phyloP scores from a whole-genome alignment of 1,140 invertebrate species.

The Ceratosolen solmsi region DNA sequence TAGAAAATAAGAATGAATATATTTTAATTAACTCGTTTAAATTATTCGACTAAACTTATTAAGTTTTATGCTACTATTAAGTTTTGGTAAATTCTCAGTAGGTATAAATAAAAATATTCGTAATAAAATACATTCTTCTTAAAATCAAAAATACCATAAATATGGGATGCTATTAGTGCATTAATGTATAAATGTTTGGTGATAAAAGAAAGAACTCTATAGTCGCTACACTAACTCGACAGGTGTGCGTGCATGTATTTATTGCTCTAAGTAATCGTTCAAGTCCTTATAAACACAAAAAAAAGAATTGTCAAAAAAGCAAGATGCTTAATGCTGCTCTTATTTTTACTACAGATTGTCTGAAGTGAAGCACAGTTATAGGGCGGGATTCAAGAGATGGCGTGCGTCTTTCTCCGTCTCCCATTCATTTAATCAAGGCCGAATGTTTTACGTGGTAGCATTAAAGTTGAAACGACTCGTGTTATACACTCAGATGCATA shows the following conservation, averaged over 20 bases:
- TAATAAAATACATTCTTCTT: background rate
- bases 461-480: constrained; percentile 70
- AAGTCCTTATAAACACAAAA: constrained; percentile 6
- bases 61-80: too few relatives aligned
- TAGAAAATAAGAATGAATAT: too few relatives aligned
- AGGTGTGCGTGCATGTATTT: background rate
- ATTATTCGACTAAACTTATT: too few relatives aligned
- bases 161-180: background rate
- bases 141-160: background rate
- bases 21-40: too few relatives aligned
- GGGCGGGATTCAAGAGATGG: constrained; percentile 19
- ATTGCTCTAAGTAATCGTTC: constrained; percentile 15
- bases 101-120: background rate
- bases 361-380: constrained; percentile 21
- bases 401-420: constrained; percentile 6
- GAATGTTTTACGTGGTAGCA: constrained; percentile 72
- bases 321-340: constrained; percentile 17
- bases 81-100: background rate
- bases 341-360: constrained; percentile 51
- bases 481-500: constrained; percentile 72
- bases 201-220: background rate
- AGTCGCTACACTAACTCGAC: background rate
- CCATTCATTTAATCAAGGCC: constrained; percentile 71
- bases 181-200: background rate
- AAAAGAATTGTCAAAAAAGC: background rate